Evolutionary conservation across 2,113 vertebrate genomes (phyloP), one percentile per base, ranked within the genome.

Genomic region (Xiphias gladius): DNA sequence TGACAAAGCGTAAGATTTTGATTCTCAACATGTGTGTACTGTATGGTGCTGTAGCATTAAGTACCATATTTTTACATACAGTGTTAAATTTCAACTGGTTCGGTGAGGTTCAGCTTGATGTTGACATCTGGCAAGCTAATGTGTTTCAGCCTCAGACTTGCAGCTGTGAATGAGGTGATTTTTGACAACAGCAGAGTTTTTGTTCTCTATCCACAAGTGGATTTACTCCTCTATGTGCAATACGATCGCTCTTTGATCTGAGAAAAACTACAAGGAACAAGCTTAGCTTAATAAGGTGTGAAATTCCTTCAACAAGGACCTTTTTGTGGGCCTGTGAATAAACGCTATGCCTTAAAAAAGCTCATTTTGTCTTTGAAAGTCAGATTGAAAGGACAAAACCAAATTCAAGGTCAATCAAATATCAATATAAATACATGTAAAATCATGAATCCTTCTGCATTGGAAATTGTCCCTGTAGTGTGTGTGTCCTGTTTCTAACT

Each of bases 261-360:
- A 32, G 61, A 24, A 73, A 65, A 75, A 79, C 67, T 62, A 65
- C 85, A 79, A 80, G 61, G 71, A 85, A 79, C 48, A 30, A 50
- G 66, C 73, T 79, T 2, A 73, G 75, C 30, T 26, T 82, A 89
- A 89, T 80, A 87, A 76, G 73, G 70, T 88, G 92, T 90, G 89
- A 90, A 90, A 89, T 55, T 76, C 80, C 82, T 74, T n/a, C 57
- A 77, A 85, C 80, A 83, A 80, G 68, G 46, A 70, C 58, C 79
- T 63, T 78, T 83, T 82, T 77, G 73, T 81, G 54, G 59, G 7
- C 30, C 73, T 83, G 55, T 46, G 70, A 86, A 68, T 77, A 41
- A 75, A 78, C 37, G 61, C 62, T 9, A 46, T 13, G 64, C 71
- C 69, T 30, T 26, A 64, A 64, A 67, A 88, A 74, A 78, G 35